A percentile compares a stretch with the other conserved stretches of the same genome.
phyloP scores from a whole-genome alignment of 2,888 invertebrate species.

The Venustoraphidia nigricollis region DNA sequence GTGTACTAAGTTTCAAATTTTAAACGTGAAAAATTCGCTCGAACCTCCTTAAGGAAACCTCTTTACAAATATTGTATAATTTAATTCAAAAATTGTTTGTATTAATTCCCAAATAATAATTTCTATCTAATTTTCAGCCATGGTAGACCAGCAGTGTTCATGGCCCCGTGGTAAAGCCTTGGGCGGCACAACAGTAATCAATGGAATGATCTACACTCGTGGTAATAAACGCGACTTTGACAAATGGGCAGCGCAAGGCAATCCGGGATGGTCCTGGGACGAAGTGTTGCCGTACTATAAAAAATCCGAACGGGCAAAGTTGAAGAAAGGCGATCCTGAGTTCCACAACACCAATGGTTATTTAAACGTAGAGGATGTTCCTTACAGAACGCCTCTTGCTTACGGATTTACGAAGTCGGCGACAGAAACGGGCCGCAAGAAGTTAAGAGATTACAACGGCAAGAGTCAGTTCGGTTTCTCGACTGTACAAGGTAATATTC shows the following conservation, averaged over 20 bases:
- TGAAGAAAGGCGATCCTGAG: conserved; percentile 21
- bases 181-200: conserved; percentile 43
- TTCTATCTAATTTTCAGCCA: conserved; percentile 2
- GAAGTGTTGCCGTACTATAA: conserved; percentile 32
- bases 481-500: conserved; percentile 29
- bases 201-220: conserved; percentile 58
- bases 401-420: conserved; percentile 24
- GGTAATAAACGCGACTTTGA: conserved; percentile 55
- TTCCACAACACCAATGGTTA: conserved; percentile 46
- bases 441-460: conserved; percentile 30
- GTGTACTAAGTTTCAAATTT: no score
- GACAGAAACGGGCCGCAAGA: conserved; percentile 25
- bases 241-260: conserved; percentile 49
- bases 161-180: conserved; percentile 42
- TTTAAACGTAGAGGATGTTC: conserved; percentile 38
- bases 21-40: no score
- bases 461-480: conserved; percentile 23
- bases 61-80: no score
- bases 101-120: no score
- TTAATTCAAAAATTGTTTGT: no score
- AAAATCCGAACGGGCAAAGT: conserved; percentile 38
- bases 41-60: no score
- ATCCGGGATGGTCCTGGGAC: conserved; percentile 49
- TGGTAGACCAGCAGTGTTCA: conserved; percentile 20
- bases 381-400: conserved; percentile 30